These are phyloP conservation scores for Sarcophilus harrisii DNA, from an alignment of 2,797 vertebrate genomes.

Conservation along the genomic window DNA sequence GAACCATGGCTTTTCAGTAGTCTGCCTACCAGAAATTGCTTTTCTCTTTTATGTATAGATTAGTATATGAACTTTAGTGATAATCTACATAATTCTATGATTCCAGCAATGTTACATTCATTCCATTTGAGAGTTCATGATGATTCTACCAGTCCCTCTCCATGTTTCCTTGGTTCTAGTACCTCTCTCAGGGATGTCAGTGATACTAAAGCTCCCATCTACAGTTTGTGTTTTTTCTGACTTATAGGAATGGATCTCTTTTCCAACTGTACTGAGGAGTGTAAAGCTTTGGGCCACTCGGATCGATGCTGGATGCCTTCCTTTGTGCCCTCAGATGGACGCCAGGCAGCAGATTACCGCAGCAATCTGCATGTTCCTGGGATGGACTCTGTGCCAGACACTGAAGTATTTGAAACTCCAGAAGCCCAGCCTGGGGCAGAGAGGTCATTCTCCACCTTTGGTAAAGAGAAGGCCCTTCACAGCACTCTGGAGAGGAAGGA, in stretches of 20 bases:
- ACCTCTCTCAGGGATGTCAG: conserved; percentile 40
- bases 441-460: conserved; percentile 99
- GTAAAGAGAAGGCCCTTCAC: conserved; percentile 99
- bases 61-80: not conserved
- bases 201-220: conserved; percentile 69
- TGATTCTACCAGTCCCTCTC: conserved; percentile 15
- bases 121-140: accelerated
- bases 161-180: conserved; percentile 11
- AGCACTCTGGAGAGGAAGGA: conserved; percentile 97
- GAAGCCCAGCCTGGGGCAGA: conserved; percentile 91
- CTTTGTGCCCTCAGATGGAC: conserved; percentile 95
- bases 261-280: conserved; percentile 99
- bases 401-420: conserved; percentile 95
- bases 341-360: conserved; percentile 98
- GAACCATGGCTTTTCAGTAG: not conserved
- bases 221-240: conserved; percentile 77
- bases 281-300: conserved; percentile 98
- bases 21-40: not conserved
- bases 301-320: conserved; percentile 99
- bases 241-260: conserved; percentile 95
- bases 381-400: conserved; percentile 99
- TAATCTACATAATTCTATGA: not conserved
- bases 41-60: not conserved
- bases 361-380: conserved; percentile 99
- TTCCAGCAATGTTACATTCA: not conserved